Evolutionary conservation across 2,888 invertebrate genomes (phyloP), one percentile per base, ranked within the genome.

Genomic region (Leptothorax acervorum): DNA sequence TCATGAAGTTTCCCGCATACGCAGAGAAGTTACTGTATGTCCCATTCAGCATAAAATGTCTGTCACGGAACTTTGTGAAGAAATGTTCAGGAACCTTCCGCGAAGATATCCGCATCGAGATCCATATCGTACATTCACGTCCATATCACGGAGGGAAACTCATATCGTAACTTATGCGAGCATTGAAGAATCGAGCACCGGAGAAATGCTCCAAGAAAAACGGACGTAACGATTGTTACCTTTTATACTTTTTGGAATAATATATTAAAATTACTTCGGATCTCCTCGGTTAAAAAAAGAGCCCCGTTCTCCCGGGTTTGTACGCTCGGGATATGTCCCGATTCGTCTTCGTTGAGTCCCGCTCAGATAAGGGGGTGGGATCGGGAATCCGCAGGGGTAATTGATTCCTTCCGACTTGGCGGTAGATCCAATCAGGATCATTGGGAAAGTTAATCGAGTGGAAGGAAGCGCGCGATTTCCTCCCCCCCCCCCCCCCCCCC

Each of bases 381-480:
- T 1, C 48, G 79, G n/a, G 83, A 82, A 84, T 85, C 88, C 84
- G 79, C 84, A 81, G 78, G 82, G 89, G 88, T 90, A 90, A 90
- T 89, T 89, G 89, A 90, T 89, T 89, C 89, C 86, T 86, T 86
- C 85, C 86, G 86, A 82, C 70, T 82, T 81, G 82, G 76, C 73
- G 86, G 82, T 84, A 74, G 86, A 90, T 88, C 82, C 86, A 88
- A 89, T 90, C 88, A 86, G 82, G 88, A 89, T 88, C 88, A 84
- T 88, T 82, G 88, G 71, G 81, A 66, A 73, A 82, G 75, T 85
- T 85, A 90, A 89, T 90, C 87, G 89, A 83, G 82, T 66, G 89
- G 79, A 88, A 85, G 83, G 89, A 86, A 86, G 81, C 85, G 82
- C 86, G 63, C 76, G 83, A 85, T 86, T 85, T 74, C 84, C 85